Evolutionary conservation across 2,888 invertebrate genomes (phyloP).

Genomic region (Agrypnus murinus): DNA sequence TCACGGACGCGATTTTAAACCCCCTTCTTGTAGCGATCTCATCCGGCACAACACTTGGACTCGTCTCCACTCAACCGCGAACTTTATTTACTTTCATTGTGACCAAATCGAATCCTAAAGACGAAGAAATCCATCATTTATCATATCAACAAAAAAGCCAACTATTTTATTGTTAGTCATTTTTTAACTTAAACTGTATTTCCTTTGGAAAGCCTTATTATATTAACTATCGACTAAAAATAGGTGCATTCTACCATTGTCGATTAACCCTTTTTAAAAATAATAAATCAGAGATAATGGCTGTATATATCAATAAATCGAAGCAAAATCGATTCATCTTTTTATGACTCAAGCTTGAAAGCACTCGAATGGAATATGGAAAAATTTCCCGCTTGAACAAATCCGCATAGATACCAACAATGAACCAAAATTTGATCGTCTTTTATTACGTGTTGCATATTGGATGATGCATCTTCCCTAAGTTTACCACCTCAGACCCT

Average conservation of each 20-base stretch:
- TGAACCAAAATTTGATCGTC: conserved; percentile 61
- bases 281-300: conserved; percentile 45
- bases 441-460: conserved; percentile 62
- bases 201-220: conserved; percentile 17
- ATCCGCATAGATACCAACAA: conserved; percentile 52
- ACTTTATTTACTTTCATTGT: conserved; percentile 57
- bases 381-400: conserved; percentile 46
- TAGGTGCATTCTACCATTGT: conserved; percentile 11
- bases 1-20: conserved; percentile 55
- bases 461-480: conserved; percentile 64
- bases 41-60: conserved; percentile 51
- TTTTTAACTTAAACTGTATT: conserved; percentile 15
- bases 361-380: conserved; percentile 44
- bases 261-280: conserved; percentile 42
- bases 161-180: conserved; percentile 17
- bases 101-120: conserved; percentile 45
- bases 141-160: conserved; percentile 44
- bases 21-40: conserved; percentile 49
- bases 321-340: conserved; percentile 43
- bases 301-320: conserved; percentile 43
- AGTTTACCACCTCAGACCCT: conserved; percentile 67
- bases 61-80: conserved; percentile 57
- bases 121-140: conserved; percentile 48
- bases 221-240: conserved; percentile 34
- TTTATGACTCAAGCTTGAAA: conserved; percentile 38